phyloP scores from a whole-genome alignment of 2,113 vertebrate species.

The Probosciger aterrimus region DNA sequence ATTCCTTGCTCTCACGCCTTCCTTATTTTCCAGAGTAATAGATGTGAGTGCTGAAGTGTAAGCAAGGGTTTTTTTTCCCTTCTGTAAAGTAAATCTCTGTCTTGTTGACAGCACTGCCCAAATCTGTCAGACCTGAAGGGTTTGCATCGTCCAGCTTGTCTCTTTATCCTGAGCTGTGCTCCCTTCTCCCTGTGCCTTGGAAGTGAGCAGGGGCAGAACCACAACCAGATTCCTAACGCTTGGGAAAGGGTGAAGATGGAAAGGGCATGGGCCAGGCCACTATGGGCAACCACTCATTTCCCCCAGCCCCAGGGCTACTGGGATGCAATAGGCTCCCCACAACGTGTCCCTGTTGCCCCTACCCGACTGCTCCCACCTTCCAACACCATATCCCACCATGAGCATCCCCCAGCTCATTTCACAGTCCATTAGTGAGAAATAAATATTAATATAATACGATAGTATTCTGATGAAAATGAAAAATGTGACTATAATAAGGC shows the following conservation, averaged over 20 bases:
- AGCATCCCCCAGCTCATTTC: slow-evolving; percentile 16
- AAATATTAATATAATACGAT: slow-evolving; percentile 62
- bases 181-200: background rate
- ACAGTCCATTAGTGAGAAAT: slow-evolving; percentile 51
- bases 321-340: background rate
- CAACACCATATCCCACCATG: background rate
- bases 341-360: background rate
- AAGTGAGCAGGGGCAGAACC: rapidly evolving
- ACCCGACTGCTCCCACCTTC: background rate
- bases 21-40: slow-evolving; percentile 27
- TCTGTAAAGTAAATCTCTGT: background rate
- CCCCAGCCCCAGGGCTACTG: too few relatives aligned
- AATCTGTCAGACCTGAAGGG: background rate
- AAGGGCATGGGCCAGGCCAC: background rate
- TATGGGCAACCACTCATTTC: rapidly evolving
- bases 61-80: background rate
- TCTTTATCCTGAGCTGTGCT: background rate
- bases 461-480: slow-evolving; percentile 60
- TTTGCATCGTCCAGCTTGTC: rapidly evolving
- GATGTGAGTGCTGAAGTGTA: background rate
- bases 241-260: background rate
- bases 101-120: background rate
- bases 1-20: background rate
- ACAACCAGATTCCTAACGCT: rapidly evolving
- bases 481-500: slow-evolving; percentile 62